phyloP scores from a whole-genome alignment of 1,140 invertebrate genomes.

The Zaprionus nigranus region DNA sequence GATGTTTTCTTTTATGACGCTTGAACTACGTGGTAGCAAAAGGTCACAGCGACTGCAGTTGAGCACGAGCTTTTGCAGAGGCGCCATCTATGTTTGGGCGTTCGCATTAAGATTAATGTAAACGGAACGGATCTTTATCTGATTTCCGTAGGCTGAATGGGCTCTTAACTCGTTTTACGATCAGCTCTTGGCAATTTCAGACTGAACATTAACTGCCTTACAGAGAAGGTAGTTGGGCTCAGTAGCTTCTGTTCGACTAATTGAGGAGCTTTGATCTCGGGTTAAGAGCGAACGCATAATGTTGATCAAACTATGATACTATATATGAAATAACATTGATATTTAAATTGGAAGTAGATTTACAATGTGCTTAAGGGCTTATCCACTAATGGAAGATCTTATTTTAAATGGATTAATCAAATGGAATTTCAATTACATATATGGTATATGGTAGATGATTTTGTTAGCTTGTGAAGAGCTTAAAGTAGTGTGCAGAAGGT shows the following conservation, averaged over 20 bases:
- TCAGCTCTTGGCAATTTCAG: background rate
- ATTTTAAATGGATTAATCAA: no score
- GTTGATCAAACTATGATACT: no score
- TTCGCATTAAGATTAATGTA: slow-evolving; percentile 27
- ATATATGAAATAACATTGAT: background rate
- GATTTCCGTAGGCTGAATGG: slow-evolving; percentile 21
- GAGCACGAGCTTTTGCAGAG: slow-evolving; percentile 11
- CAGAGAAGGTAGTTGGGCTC: no score
- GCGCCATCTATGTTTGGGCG: slow-evolving; percentile 13
- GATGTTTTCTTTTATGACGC: slow-evolving; percentile 4
- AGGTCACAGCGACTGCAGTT: slow-evolving; percentile 37
- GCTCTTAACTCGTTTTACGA: slow-evolving; percentile 10
- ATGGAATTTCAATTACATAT: no score
- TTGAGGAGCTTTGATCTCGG: background rate
- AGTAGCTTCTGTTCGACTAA: background rate
- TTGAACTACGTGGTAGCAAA: slow-evolving; percentile 18
- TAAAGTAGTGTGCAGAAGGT: no score
- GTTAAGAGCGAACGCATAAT: no score
- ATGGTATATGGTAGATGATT: no score
- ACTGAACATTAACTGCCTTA: background rate
- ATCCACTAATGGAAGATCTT: background rate
- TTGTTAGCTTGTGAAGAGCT: no score
- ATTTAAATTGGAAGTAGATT: background rate
- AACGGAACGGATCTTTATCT: slow-evolving; percentile 8
- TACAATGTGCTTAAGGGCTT: background rate